Evolutionary conservation across 2,113 vertebrate genomes (phyloP), one percentile per base, ranked within the genome.

Genomic region (Cisticola juncidis): DNA sequence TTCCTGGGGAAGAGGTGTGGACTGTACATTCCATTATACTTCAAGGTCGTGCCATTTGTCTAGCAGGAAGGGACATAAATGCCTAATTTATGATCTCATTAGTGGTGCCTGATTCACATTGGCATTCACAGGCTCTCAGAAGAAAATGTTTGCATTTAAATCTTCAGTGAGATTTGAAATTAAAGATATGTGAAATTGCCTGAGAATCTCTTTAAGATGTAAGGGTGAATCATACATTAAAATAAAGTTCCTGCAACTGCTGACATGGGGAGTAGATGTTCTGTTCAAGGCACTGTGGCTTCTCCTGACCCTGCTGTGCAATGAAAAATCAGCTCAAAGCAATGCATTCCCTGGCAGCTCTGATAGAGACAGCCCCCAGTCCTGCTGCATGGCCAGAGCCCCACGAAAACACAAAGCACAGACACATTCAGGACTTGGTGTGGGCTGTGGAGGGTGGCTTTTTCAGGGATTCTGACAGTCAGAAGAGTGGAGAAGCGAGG

Each of bases 71-170:
- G 42, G 42, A 44, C 14, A 48, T 62, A 93, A 89, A 70, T 33
- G 23, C n/a, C 57, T 88, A 23, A 93, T 82, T 95, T 85, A 50
- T 79, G 22, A 69, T 66, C 58, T 48, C 58, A 18, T 82, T 88
- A 56, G 28, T 38, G 40, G 16, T 71, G 23, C 51, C 54, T 14
- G 17, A 36, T 58, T 83, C 54, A 38, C 31, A 38, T 47, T 73
- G 77, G 51, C 62, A 48, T 91, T 89, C 74, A 36, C 9, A 8
- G 64, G 31, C 45, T 88, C 21, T 16, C 70, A 65, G 60, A 56
- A 68, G n/a, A 71, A 88, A 95, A 73, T 48, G 33, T 71, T 88
- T 92, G 56, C 42, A 79, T 57, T 96, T 79, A 65, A 91, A 74
- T 53, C 14, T 77, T 57, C 4, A 3, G 5, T 1, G 56, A 65